Base-by-base conservation (phyloP, 2,797 vertebrate genomes). In the Falco rusticolus region DNA sequence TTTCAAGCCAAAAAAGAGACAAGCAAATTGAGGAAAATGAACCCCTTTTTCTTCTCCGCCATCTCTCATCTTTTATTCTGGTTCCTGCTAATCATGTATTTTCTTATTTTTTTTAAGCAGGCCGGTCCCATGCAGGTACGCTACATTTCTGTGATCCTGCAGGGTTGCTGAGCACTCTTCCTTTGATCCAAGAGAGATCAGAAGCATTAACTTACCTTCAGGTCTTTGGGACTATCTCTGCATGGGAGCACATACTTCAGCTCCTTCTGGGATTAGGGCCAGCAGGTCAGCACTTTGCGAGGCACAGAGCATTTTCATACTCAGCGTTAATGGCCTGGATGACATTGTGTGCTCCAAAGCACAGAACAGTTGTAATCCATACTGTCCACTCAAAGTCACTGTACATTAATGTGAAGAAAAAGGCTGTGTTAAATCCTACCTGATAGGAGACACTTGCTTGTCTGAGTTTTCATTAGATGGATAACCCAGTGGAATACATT, bases 1-100 rank as follows among this genome's bases (percentile, higher is more conserved):
- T 84, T 88, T 69, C 77, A 81, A 90, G 61, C 71, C 7, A 86
- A 88, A 80, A 84, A 84, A 79, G 10, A 82, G 87, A 84, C 26
- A 29, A 39, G 22, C 22, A 47, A 85, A 91, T 69, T 34, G 59
- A 81, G 75, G 45, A 78, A 93, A 90, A 76, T 34, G 0, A 81
- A 43, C 2, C 2, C 5, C 5, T 39, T 81, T 90, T 82, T 78
- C 39, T 70, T 87, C 70, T 93, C 66, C 87, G 11, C 5, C n/a
- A 56, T 33, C 17, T 84, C 59, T 69, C 70, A 63, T 48, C 87
- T 56, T 84, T 92, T 89, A 41, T 65, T 92, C n/a, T 76, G 47
- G n/a, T 18, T 16, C 13, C 29, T 79, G 5, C 26, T 63, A 4
- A 1, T 63, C 2, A 0, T 39, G 12, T 70, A 29, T 75, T 78